Percentiles rank a stretch among this genome's conserved stretches.
phyloP scores from a whole-genome alignment of 2,888 invertebrate genomes.

The Drosophila multiciliata region DNA sequence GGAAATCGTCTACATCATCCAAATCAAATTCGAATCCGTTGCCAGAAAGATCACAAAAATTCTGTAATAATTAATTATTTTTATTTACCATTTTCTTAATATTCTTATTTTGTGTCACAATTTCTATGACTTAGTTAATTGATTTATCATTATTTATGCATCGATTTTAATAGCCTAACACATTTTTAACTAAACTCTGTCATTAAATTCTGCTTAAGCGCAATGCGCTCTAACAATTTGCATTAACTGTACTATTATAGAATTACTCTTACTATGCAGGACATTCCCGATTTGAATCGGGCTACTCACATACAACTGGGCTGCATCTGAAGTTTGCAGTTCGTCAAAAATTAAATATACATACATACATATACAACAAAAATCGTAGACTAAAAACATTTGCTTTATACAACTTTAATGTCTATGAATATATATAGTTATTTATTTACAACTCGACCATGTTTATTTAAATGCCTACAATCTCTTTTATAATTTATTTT shows the following conservation, averaged over 20 bases:
- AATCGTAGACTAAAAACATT: constrained; percentile 19
- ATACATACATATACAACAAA: constrained; percentile 47
- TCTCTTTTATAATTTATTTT: constrained; percentile 8
- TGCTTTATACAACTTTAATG: constrained; percentile 49
- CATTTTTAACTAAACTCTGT: constrained; percentile 66
- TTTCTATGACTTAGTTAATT: constrained; percentile 48
- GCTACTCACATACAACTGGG: constrained; percentile 33
- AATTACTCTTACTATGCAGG: constrained; percentile 60
- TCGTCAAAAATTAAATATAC: constrained; percentile 25
- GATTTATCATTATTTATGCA: constrained; percentile 51
- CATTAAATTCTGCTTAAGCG: constrained; percentile 58
- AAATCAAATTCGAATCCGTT: background rate
- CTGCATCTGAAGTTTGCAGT: constrained; percentile 27
- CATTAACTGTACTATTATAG: constrained; percentile 37
- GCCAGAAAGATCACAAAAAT: background rate
- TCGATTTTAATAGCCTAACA: constrained; percentile 63
- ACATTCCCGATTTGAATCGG: constrained; percentile 54
- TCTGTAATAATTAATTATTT: constrained; percentile 43
- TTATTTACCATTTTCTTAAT: constrained; percentile 56
- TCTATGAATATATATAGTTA: constrained; percentile 29
- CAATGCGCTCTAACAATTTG: constrained; percentile 59
- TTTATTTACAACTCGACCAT: constrained; percentile 40
- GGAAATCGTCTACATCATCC: background rate
- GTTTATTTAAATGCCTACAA: constrained; percentile 14
- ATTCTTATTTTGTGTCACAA: constrained; percentile 57